Base-by-base conservation (phyloP, 2,888 invertebrate genomes). In the Spisula subtruncata region DNA sequence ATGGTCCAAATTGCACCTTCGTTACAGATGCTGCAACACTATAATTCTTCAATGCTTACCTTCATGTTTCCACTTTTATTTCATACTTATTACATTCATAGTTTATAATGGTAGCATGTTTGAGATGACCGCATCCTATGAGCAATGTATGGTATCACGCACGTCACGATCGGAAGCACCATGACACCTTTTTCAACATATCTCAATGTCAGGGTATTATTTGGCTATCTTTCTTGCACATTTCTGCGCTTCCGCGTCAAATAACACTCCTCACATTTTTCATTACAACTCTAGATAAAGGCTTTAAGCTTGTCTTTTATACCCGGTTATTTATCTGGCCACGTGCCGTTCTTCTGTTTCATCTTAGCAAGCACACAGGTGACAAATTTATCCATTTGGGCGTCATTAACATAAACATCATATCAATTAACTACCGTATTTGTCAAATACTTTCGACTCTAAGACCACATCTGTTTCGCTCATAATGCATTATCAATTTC, bases 301-400 rank as follows among this genome's bases (percentile, higher is more conserved):
- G 32, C 75, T 75, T 35, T 35, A 35, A 75, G 18, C 32, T 75
- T 75, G 75, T 75, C 32, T 75, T 75, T 75, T 75, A 29, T 75
- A 16, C 75, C 32, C 35, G 35, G 14, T 18, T 46, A 56, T 83
- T 83, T 66, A 75, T 84, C 51, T 20, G 48, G 51, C 84, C 71
- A 66, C 84, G 75, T 84, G 84, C 84, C 80, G 80, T 0, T 81
- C 0, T 29, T 80, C 41, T 85, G 80, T 80, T 80, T 35, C 80
- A 85, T 80, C 56, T 75, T 80, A 41, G 54, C 51, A 51, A 41
- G 14, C 25, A 32, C n/a, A 14, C 46, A 75, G 66, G n/a, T 87
- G 87, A 87, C 87, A 82, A 29, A 82, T 82, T 87, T 75, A 60
- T 71, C 71, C 54, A 82, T 87, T 81, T 32, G 81, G 81, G 75